Conservation (phyloP, 2,888 invertebrate genomes). For the Megamerina dolium region DNA sequence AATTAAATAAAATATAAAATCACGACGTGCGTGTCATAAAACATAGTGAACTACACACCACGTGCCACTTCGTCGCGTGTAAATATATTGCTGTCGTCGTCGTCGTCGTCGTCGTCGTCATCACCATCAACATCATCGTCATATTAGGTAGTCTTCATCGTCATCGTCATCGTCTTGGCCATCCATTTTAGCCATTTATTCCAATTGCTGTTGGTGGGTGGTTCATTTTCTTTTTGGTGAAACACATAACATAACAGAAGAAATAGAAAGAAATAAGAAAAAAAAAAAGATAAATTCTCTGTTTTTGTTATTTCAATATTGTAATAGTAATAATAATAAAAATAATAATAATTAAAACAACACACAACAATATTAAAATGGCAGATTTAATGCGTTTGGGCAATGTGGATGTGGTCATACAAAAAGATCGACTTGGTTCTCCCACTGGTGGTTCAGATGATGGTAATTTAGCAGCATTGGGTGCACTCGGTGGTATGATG, state of each 20-base stretch:
- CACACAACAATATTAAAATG: conserved; percentile 47
- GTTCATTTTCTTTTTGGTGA: too few species aligned
- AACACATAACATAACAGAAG: conserved; percentile 1
- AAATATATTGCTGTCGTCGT: too few species aligned
- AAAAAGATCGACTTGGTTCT: conserved; percentile 71
- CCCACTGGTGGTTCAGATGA: conserved; percentile 84
- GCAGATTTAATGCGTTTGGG: conserved; percentile 68
- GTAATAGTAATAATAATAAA: background rate
- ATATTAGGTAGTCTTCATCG: too few species aligned
- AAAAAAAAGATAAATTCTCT: too few species aligned
- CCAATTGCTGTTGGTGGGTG: too few species aligned
- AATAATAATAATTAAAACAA: background rate
- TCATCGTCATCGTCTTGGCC: too few species aligned
- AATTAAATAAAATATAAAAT: too few species aligned
- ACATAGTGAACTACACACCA: too few species aligned
- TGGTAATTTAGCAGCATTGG: conserved; percentile 54
- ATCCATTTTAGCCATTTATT: too few species aligned
- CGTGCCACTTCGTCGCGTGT: too few species aligned
- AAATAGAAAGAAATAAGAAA: background rate
- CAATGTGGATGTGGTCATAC: conserved; percentile 58
- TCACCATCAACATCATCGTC: conserved; percentile 9
- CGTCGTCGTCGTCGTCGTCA: conserved; percentile 6
- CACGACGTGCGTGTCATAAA: too few species aligned
- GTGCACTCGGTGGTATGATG: conserved; percentile 50
- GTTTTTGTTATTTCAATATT: background rate